phyloP scores from a whole-genome alignment of 2,113 vertebrate species.

The Sorex fumeus region DNA sequence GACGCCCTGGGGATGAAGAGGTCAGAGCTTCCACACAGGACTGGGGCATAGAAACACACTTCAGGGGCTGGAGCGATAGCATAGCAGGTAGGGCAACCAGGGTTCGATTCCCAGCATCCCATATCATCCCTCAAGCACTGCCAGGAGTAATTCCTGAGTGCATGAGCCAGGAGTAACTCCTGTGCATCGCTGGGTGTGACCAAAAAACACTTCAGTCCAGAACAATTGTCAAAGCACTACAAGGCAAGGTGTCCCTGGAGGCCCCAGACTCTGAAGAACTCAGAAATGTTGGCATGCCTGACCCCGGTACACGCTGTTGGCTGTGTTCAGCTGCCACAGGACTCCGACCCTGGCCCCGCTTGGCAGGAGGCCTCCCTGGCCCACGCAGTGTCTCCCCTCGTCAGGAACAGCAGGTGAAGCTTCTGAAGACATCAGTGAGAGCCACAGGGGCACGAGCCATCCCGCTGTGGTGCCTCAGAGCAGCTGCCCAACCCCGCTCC shows the following conservation, averaged over 20 bases:
- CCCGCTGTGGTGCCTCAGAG: neutral
- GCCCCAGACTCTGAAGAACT: neutral
- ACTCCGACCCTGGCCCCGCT: neutral
- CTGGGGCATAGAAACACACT: neutral
- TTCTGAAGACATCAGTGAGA: neutral
- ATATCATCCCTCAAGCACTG: no score
- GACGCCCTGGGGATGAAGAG: neutral
- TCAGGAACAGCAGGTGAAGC: neutral
- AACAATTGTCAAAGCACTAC: neutral
- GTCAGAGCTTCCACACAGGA: constrained; percentile 4
- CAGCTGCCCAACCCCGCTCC: neutral
- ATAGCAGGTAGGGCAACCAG: no score
- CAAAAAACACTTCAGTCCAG: neutral
- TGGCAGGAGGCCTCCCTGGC: neutral
- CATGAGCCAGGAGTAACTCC: no score
- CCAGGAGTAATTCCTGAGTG: no score
- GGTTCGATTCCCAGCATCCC: no score
- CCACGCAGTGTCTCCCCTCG: neutral
- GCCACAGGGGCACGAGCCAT: neutral
- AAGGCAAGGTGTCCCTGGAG: neutral
- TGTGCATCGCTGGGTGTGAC: no score
- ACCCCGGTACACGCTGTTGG: neutral
- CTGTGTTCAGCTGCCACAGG: neutral
- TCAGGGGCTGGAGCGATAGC: no score
- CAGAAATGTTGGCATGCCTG: rapidly evolving